Conservation (phyloP, 2,888 invertebrate species). For the Sepiola atlantica region DNA sequence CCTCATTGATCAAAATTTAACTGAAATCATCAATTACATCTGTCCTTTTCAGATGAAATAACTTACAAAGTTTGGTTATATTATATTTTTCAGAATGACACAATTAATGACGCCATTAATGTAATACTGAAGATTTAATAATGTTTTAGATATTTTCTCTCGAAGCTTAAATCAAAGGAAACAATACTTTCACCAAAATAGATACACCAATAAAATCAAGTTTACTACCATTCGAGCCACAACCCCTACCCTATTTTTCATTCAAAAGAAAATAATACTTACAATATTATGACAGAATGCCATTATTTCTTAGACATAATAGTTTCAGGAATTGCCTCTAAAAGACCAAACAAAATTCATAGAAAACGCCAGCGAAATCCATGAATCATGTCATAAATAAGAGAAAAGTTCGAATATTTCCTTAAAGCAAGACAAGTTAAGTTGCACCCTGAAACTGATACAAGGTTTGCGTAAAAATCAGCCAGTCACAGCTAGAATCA, state of each 20-base stretch:
- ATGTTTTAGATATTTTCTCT: not conserved
- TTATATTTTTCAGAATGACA: not conserved
- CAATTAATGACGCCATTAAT: not conserved
- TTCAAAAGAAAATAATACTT: not conserved
- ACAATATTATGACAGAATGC: not conserved
- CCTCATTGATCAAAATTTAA: not conserved
- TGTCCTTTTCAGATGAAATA: too few relatives aligned
- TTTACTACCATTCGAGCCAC: not conserved
- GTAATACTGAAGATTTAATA: not conserved
- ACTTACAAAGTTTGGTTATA: too few relatives aligned
- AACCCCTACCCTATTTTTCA: not conserved
- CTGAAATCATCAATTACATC: not conserved
- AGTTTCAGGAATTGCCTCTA: constrained; percentile 4
- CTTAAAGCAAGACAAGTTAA: not conserved
- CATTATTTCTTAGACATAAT: not conserved
- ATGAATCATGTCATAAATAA: not conserved
- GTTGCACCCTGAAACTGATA: constrained; percentile 1
- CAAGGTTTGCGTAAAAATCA: not conserved
- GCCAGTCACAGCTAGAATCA: not conserved
- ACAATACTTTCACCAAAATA: not conserved
- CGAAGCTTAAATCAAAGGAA: not conserved
- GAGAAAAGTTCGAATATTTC: not conserved
- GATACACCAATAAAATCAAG: not conserved
- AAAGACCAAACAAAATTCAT: not conserved
- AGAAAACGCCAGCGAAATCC: not conserved